Evolutionary conservation across 1,140 invertebrate species (phyloP).

Genomic region (Brachionus koreanus): DNA sequence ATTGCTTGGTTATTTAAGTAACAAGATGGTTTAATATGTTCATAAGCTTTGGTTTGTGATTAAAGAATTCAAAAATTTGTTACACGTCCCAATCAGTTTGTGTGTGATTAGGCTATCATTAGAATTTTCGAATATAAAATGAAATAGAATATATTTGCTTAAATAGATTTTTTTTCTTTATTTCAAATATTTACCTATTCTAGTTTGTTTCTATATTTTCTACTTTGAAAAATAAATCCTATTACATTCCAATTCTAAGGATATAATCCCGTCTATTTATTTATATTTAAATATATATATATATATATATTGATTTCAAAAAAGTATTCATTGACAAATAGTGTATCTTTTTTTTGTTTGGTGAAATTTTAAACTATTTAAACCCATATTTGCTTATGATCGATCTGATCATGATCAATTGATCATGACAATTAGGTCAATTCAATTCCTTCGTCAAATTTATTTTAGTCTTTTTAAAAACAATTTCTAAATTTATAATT

Average conservation of each 20-base stretch:
- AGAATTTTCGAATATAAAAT: not conserved
- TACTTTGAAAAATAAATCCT: not conserved
- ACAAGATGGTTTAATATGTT: not conserved
- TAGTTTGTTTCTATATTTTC: not conserved
- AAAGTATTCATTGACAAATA: not conserved
- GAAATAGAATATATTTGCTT: not conserved
- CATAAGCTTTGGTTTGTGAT: not conserved
- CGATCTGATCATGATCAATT: not conserved
- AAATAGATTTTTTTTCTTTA: not conserved
- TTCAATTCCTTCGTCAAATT: not conserved
- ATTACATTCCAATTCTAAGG: not conserved
- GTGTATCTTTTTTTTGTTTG: not conserved
- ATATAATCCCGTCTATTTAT: not conserved
- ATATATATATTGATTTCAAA: not conserved
- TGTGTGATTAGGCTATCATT: not conserved
- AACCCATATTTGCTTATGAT: not conserved
- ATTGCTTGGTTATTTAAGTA: not conserved
- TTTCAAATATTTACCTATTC: constrained; percentile 4
- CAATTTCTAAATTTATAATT: not conserved
- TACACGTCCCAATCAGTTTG: not conserved
- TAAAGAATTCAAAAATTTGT: not conserved
- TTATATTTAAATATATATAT: not conserved
- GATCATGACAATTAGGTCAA: not conserved
- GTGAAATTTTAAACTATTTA: not conserved
- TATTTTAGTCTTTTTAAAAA: not conserved